These are phyloP conservation scores for Holacanthella duospinosa DNA, from an alignment of 2,888 invertebrate genomes.

Conservation along the genomic window DNA sequence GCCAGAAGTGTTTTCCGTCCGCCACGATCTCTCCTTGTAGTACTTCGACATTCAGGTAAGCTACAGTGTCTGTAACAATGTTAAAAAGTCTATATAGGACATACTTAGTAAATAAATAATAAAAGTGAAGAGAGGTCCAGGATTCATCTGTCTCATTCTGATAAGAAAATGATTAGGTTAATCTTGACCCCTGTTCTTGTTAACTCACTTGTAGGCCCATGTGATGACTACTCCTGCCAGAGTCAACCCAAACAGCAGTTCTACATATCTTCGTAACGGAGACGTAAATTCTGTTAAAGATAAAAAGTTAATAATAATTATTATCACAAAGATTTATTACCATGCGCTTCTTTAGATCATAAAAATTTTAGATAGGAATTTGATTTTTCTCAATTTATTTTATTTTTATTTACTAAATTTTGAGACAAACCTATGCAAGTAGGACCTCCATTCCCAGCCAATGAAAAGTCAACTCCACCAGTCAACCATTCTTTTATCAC, in stretches of 20 bases:
- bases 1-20: conserved; percentile 25
- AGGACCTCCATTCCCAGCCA: conserved; percentile 36
- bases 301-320: background rate
- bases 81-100: background rate
- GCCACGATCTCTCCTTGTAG: conserved; percentile 31
- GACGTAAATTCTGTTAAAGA: conserved; percentile 26
- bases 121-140: too few species aligned
- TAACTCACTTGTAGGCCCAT: conserved; percentile 33
- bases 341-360: background rate
- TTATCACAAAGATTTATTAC: background rate
- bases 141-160: too few species aligned
- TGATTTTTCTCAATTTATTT: too few species aligned
- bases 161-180: too few species aligned
- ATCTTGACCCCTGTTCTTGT: background rate
- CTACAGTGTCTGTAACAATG: conserved; percentile 25
- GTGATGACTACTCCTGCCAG: conserved; percentile 27
- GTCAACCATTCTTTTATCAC: conserved; percentile 34
- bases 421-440: conserved; percentile 23
- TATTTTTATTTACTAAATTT: too few species aligned
- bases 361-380: background rate
- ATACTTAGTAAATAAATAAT: background rate
- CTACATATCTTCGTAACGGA: conserved; percentile 24
- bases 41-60: conserved; percentile 32
- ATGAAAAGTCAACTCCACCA: conserved; percentile 35
- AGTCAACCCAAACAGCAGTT: conserved; percentile 27